These are phyloP conservation scores for Lydus trimaculatus DNA, from an alignment of 2,888 invertebrate genomes.

Conservation along the genomic window DNA sequence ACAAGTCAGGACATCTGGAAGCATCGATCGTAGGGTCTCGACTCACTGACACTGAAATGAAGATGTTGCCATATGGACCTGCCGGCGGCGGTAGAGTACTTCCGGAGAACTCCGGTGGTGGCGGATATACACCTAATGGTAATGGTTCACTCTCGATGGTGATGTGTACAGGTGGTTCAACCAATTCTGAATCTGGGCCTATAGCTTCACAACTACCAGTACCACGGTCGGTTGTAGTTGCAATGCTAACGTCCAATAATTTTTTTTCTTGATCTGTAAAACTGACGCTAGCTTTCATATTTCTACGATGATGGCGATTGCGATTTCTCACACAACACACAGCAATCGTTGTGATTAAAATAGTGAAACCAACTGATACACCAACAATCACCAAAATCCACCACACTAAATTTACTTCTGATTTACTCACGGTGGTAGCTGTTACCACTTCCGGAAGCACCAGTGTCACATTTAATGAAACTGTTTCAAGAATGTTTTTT, in stretches of 20 bases:
- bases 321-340: conserved; percentile 65
- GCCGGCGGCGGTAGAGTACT: conserved; percentile 60
- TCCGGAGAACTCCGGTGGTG: conserved; percentile 69
- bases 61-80: conserved; percentile 76
- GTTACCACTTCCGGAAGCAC: conserved; percentile 74
- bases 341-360: conserved; percentile 68
- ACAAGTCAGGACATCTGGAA: conserved; percentile 81
- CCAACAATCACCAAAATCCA: conserved; percentile 76
- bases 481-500: conserved; percentile 70
- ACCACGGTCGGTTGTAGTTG: conserved; percentile 70
- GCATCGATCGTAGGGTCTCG: conserved; percentile 74
- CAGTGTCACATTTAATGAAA: conserved; percentile 69
- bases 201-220: conserved; percentile 66
- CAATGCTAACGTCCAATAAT: conserved; percentile 80
- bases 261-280: conserved; percentile 91
- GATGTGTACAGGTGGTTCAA: conserved; percentile 62
- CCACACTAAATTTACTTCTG: conserved; percentile 76
- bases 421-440: conserved; percentile 78
- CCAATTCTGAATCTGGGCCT: conserved; percentile 66
- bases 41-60: conserved; percentile 81
- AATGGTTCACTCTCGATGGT: conserved; percentile 63
- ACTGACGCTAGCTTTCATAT: conserved; percentile 80
- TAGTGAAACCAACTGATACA: conserved; percentile 69
- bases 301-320: conserved; percentile 68
- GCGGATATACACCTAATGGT: conserved; percentile 60